Percentiles rank a stretch among this genome's conserved stretches.
Conservation (phyloP, 2,113 vertebrate species). For the Physeter macrocephalus region DNA sequence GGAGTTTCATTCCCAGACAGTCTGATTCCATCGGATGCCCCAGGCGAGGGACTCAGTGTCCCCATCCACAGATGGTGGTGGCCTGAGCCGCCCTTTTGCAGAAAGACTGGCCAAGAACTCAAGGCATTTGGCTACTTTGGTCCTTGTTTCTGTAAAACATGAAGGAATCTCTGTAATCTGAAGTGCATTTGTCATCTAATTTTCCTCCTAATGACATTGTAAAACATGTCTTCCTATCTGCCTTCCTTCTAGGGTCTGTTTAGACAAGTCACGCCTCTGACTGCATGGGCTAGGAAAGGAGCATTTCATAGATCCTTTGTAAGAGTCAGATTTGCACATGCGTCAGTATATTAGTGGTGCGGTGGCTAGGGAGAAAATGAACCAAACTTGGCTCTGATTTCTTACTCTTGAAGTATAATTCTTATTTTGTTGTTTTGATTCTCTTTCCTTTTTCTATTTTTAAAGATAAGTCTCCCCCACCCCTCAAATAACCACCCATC, state of each 20-base stretch:
- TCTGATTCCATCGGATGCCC: not conserved
- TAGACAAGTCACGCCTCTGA: not conserved
- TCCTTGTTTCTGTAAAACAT: not conserved
- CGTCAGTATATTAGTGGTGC: not conserved
- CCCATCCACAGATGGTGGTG: not conserved
- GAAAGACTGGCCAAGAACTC: not conserved
- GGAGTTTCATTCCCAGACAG: not conserved
- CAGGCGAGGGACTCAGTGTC: not conserved
- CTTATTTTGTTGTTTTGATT: not conserved
- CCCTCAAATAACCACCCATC: not conserved
- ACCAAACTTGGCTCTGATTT: not conserved
- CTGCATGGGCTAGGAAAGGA: not conserved
- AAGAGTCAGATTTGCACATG: not conserved
- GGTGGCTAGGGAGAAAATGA: not conserved
- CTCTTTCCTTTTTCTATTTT: not conserved
- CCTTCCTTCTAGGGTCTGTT: not conserved
- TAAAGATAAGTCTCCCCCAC: not conserved
- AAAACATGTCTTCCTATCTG: not conserved
- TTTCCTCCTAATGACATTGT: not conserved
- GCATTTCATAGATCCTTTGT: not conserved
- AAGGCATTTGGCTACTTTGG: not conserved
- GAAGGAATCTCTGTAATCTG: not conserved
- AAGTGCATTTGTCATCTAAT: not conserved
- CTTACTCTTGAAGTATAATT: not conserved
- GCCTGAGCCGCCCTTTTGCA: not conserved